Base-by-base conservation (phyloP, 30 jellyfish, hydroid and myxozoan species). In the Hydractinia symbiolongicarpus region DNA sequence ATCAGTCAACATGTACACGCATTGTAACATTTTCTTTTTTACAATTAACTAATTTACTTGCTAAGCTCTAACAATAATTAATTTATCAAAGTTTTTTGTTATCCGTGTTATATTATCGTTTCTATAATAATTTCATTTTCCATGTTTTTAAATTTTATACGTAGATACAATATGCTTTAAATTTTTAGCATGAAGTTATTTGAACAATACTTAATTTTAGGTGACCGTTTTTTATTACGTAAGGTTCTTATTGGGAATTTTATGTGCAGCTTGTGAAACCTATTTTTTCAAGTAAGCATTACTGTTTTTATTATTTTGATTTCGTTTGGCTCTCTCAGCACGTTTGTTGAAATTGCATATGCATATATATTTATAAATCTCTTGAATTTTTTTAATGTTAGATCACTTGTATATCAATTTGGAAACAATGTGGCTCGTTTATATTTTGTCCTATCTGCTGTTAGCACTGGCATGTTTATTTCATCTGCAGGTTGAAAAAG, bases 361-460 rank as follows among this genome's bases (percentile, higher is more conserved):
- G 44, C 2, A 30, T 30, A 60, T 30, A 60, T 60, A 60, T 60
- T 60, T 16, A 60, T 16, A 13, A 16, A 15, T 13, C 17, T 60
- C 17, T 4, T 68, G 19, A 10, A 14, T 19, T 13, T 68, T 68
- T 68, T n/a, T n/a, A n/a, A n/a, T n/a, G n/a, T n/a, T 10, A 84
- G 93, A 50, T 54, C 90, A 5, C 88, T 94, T 8, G 70, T 82
- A 4, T 69, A 85, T 5, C 96, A 87, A 74, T 94, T 94, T 81
- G 99, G 99, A 5, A 86, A 84, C 80, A 96, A 88, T 67, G 96
- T 94, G 64, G 99, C 95, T 55, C 81, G 99, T 17, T 67, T 94
- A 5, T 55, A 84, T 88, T 94, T 94, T 75, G 84, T 84, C 1
- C 75, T 88, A 66, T 85, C 95, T n/a, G 89, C 87, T 5, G 78